Conservation (phyloP, 1,140 invertebrate genomes). For the Pseudachorutes palmiensis region DNA sequence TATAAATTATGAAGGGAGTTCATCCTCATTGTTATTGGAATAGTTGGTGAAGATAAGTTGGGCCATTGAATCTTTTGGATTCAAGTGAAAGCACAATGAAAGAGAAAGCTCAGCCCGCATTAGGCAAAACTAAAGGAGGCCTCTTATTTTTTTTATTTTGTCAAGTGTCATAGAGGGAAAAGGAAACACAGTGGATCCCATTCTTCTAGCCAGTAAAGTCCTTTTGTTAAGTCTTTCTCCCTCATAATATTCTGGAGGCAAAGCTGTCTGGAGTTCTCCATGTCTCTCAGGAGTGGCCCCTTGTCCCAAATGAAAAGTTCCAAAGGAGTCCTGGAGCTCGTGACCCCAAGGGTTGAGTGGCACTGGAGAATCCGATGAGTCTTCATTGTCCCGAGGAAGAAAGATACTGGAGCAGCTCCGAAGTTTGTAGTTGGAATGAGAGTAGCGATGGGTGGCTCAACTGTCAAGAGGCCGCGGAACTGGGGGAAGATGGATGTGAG, state of each 20-base stretch:
- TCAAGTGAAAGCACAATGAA: not conserved
- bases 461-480: not conserved
- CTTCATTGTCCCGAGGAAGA: conserved; percentile 1
- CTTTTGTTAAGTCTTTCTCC: conserved; percentile 16
- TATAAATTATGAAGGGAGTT: not conserved
- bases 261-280: conserved; percentile 1
- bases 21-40: not conserved
- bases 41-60: not conserved
- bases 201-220: conserved; percentile 18
- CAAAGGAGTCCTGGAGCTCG: too few relatives aligned
- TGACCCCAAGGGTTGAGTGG: too few relatives aligned
- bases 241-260: not conserved
- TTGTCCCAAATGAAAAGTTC: not conserved
- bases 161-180: conserved; percentile 26
- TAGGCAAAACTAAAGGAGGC: not conserved
- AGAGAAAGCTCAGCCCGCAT: conserved; percentile 7
- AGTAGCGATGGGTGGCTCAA: not conserved
- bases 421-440: too few relatives aligned
- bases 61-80: conserved; percentile 1
- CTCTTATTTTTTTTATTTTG: conserved; percentile 15
- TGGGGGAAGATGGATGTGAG: conserved; percentile 9
- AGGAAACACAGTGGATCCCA: conserved; percentile 16
- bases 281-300: not conserved
- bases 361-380: too few relatives aligned
- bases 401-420: not conserved